Base-by-base conservation (phyloP, 53 echinoderm and acorn worm genomes). In the Astropecten irregularis region DNA sequence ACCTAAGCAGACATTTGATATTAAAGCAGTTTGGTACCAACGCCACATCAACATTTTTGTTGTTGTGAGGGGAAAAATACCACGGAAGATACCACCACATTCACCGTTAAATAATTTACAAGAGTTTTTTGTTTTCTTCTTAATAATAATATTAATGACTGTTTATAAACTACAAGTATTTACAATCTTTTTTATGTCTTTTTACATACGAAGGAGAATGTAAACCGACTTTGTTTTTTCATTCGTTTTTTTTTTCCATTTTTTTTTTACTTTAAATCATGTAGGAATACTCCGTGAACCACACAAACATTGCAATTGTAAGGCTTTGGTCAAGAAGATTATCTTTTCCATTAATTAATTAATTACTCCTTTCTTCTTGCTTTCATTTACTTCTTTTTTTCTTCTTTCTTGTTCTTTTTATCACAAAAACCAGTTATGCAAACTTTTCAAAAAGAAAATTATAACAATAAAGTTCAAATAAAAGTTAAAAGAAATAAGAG, bases 101-200 rank as follows among this genome's bases (percentile, higher is more conserved):
- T 77, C 49, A 79, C 79, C 79, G 56, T 62, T 79, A 79, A 79
- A 79, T 79, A 79, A 79, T 79, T 79, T 79, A 79, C 61, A 27
- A 22, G 1, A 37, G 35, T 77, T 76, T 58, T 59, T 47, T 29
- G 16, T 61, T 60, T n/a, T n/a, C n/a, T n/a, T n/a, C n/a, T n/a
- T n/a, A n/a, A n/a, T n/a, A n/a, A n/a, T 61, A 19, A 44, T 59
- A 32, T 58, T 62, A 61, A 61, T 27, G 59, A 79, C 79, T 61
- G 61, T 79, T 47, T 46, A 61, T 79, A 60, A 79, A 79, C 79
- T 79, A 79, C 79, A 60, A 79, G 46, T 79, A 79, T 79, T 42
- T 79, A 79, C 79, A 79, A 79, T 46, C 62, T 46, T 61, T 40
- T 40, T 33, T 19, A 19, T 40, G 9, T 20, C 19, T 66, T 62